Percentiles rank a stretch among this genome's conserved stretches.
Conservation (phyloP, 2,113 vertebrate genomes). For the Rostratula benghalensis region DNA sequence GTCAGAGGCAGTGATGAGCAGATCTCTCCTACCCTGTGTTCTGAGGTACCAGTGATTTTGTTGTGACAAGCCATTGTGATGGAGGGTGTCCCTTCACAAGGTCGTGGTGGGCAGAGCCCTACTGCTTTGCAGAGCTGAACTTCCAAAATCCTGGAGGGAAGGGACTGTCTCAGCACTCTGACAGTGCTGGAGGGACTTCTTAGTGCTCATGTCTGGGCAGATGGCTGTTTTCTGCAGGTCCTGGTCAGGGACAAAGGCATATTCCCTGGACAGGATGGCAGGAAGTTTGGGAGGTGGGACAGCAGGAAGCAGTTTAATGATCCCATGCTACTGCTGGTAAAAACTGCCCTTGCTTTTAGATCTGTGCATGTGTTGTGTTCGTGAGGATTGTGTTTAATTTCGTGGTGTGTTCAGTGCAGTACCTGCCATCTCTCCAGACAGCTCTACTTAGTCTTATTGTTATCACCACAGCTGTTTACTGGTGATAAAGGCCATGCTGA, state of each 20-base stretch:
- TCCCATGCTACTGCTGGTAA: not conserved
- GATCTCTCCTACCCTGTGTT: not conserved
- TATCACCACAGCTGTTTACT: not conserved
- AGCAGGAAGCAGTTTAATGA: not conserved
- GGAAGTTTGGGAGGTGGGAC: not conserved
- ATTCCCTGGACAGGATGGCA: not conserved
- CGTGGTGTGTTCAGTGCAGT: not conserved
- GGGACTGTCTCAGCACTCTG: not conserved
- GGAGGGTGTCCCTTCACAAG: not conserved
- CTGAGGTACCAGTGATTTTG: not conserved
- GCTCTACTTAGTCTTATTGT: not conserved
- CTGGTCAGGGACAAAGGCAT: not conserved
- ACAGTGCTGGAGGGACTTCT: not conserved
- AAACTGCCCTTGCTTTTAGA: not conserved
- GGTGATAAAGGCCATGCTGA: not conserved
- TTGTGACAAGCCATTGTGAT: not conserved
- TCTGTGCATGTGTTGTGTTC: not conserved
- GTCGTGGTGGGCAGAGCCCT: not conserved
- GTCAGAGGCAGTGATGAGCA: not conserved
- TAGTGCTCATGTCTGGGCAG: rapidly evolving
- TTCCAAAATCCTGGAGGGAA: rapidly evolving
- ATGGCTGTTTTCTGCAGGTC: not conserved
- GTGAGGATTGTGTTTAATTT: not conserved
- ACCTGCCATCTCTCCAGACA: not conserved
- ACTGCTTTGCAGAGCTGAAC: not conserved